Evolutionary conservation across 2,888 invertebrate species (phyloP).

Genomic region (Oasisia sp.): DNA sequence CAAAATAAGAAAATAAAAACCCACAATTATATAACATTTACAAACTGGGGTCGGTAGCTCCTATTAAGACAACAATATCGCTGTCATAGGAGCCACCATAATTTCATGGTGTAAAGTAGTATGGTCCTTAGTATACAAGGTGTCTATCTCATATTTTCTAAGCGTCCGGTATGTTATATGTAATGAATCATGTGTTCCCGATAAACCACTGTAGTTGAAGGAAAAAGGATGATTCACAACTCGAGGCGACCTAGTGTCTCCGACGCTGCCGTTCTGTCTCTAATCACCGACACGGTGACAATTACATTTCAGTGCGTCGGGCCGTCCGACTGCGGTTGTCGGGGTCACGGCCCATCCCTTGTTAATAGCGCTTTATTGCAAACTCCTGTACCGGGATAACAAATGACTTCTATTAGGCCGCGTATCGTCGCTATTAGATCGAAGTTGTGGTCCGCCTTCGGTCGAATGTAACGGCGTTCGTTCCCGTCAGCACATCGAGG

Average conservation of each 20-base stretch:
- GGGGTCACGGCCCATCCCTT: background rate
- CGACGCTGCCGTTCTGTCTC: background rate
- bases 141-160: too few relatives aligned
- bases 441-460: background rate
- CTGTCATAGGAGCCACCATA: too few relatives aligned
- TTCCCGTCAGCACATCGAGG: background rate
- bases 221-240: background rate
- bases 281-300: background rate
- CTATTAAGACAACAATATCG: too few relatives aligned
- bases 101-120: too few relatives aligned
- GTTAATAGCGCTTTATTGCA: background rate
- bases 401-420: background rate
- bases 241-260: background rate
- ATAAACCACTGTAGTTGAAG: background rate
- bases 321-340: background rate
- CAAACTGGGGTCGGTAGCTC: too few relatives aligned
- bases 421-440: background rate
- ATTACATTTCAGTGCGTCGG: background rate
- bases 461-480: background rate
- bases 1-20: too few relatives aligned
- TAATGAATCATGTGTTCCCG: background rate
- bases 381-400: background rate
- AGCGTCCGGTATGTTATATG: too few relatives aligned
- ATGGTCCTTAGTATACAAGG: too few relatives aligned
- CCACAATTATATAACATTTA: too few relatives aligned